phyloP scores from a whole-genome alignment of 2,113 vertebrate genomes.

The Cebidichthys violaceus region DNA sequence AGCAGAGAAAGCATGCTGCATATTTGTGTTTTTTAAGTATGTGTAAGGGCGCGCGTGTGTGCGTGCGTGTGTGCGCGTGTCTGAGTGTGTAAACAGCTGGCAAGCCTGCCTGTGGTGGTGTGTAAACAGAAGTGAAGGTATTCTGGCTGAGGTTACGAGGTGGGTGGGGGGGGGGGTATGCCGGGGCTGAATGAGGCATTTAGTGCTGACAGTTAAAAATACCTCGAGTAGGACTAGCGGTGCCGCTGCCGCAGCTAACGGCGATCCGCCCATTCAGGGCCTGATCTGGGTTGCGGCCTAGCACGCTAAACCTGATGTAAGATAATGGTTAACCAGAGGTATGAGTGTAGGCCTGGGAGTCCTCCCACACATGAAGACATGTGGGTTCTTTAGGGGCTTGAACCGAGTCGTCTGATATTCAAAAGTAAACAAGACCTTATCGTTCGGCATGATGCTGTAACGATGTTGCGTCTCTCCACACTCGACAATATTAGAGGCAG shows the following conservation, averaged over 20 bases:
- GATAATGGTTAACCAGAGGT: conserved; percentile 81
- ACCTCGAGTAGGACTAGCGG: conserved; percentile 54
- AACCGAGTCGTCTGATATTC: conserved; percentile 66
- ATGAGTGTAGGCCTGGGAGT: conserved; percentile 66
- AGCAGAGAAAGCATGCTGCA: conserved; percentile 49
- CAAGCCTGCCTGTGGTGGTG: conserved; percentile 73
- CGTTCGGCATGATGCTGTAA: conserved; percentile 18
- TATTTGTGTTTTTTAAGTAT: conserved; percentile 53
- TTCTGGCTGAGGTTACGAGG: conserved; percentile 79
- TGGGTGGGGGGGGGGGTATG: conserved; percentile 70
- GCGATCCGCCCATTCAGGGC: conserved; percentile 64
- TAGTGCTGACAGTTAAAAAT: conserved; percentile 83
- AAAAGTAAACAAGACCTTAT: conserved; percentile 62
- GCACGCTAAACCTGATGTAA: conserved; percentile 76
- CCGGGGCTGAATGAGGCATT: conserved; percentile 81
- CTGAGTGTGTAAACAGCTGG: conserved; percentile 77
- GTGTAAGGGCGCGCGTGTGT: conserved; percentile 24
- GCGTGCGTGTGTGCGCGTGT: conserved; percentile 15
- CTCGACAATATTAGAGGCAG: conserved; percentile 40
- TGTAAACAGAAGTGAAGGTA: conserved; percentile 80
- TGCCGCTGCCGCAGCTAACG: conserved; percentile 36
- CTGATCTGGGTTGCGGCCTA: conserved; percentile 68
- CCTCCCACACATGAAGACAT: conserved; percentile 71
- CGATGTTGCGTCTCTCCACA: conserved; percentile 28
- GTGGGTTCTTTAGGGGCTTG: conserved; percentile 57